Conservation (phyloP, 2,113 vertebrate genomes). For the Mirounga angustirostris region DNA sequence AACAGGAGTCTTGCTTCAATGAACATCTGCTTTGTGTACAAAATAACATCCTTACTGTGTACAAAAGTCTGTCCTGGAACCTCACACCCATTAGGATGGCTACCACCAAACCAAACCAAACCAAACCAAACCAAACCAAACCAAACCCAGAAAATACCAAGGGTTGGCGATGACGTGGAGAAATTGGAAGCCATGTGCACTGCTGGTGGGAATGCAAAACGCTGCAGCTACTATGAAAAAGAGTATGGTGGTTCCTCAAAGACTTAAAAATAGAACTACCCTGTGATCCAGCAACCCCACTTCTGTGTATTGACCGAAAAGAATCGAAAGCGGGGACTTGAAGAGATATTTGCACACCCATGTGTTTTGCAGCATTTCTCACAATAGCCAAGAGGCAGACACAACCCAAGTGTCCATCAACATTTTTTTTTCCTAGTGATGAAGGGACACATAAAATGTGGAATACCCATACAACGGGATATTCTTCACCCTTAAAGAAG, state of each 20-base stretch:
- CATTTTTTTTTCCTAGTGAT: background rate
- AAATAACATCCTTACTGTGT: too few relatives aligned
- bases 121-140: background rate
- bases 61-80: background rate
- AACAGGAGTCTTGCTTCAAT: background rate
- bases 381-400: background rate
- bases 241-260: background rate
- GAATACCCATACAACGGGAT: too few relatives aligned
- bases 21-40: background rate
- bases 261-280: background rate
- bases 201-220: background rate
- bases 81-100: background rate
- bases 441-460: background rate
- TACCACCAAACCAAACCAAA: background rate
- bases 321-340: background rate
- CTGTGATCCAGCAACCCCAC: background rate
- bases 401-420: background rate
- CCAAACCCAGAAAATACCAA: background rate
- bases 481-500: background rate
- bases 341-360: background rate
- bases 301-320: background rate
- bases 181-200: background rate
- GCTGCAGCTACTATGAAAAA: background rate
- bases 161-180: background rate
- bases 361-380: background rate